Conservation (phyloP, 2,797 vertebrate genomes). For the Nannoperca obscura region DNA sequence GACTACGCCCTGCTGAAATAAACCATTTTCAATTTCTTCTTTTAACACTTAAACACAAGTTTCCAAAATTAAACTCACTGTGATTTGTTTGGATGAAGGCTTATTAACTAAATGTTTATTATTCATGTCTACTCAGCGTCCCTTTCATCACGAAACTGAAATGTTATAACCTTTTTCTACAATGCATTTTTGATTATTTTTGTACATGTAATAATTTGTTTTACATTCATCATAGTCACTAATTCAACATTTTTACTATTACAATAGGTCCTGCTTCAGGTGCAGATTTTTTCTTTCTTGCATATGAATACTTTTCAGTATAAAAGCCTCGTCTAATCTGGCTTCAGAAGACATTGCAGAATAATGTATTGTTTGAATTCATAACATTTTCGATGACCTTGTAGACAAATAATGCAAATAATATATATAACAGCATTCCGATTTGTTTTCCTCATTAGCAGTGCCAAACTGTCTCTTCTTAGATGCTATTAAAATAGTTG, state of each 20-base stretch:
- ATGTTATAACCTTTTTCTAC: constrained; percentile 10
- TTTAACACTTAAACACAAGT: constrained; percentile 22
- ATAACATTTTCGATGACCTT: constrained; percentile 33
- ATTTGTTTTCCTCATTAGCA: constrained; percentile 48
- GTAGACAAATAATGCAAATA: constrained; percentile 53
- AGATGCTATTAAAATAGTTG: constrained; percentile 62
- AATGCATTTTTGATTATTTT: constrained; percentile 6
- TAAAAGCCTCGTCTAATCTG: constrained; percentile 25
- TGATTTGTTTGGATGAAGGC: constrained; percentile 13
- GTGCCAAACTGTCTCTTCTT: constrained; percentile 48
- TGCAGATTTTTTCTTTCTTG: constrained; percentile 21
- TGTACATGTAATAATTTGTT: constrained; percentile 30
- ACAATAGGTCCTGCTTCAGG: constrained; percentile 5
- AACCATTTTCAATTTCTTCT: constrained; percentile 15
- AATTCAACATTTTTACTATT: constrained; percentile 29
- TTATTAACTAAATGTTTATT: background rate
- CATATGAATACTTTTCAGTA: constrained; percentile 24
- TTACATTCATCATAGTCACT: constrained; percentile 59
- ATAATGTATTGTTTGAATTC: constrained; percentile 4
- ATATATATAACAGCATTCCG: constrained; percentile 34
- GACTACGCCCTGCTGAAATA: constrained; percentile 9
- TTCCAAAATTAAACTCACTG: constrained; percentile 24
- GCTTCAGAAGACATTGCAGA: constrained; percentile 9
- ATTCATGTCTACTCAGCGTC: background rate
- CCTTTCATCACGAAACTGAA: background rate